Evolutionary conservation across 2,797 vertebrate genomes (phyloP), one percentile per base, ranked within the genome.

Genomic region (Carapus acus): DNA sequence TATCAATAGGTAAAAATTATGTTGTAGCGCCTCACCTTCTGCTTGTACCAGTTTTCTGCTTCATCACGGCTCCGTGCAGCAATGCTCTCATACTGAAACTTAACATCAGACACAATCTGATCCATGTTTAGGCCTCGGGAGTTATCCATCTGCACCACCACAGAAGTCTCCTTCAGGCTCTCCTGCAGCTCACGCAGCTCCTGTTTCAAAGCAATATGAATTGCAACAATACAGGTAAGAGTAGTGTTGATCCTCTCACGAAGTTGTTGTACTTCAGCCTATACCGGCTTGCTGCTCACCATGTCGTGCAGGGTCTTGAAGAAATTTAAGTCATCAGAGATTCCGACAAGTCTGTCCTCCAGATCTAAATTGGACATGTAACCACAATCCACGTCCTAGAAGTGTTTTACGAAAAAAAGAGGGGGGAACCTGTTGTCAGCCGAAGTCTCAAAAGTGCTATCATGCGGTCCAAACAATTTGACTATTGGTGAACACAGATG

Each of bases 101-200:
- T 87, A 16, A 91, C 81, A 1, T 87, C 84, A 0, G 78, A 23
- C 1, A 91, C 60, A 15, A 88, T 77, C 46, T 84, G 68, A 0
- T 85, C 79, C 79, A 92, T 81, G 76, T 92, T 75, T 49, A 90
- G 77, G 17, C 18, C 37, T 1, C 88, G 76, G 44, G 80, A 81
- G 69, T 93, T 93, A 70, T 93, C 87, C 81, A 92, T 90, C 71
- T 90, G 77, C 57, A 92, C 70, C 65, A 91, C 82, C 62, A 91
- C 86, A 0, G 82, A 87, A 1, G 69, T 83, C 15, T 81, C 56
- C 2, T 68, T 83, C 70, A 91, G 13, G 65, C 78, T 87, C 15
- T 88, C 83, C 75, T 85, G 82, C 53, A 92, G 70, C 71, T 94
- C 92, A 36, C 4, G 71, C 38, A 92, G 59, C 76, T 96, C 93